Conservation (phyloP, 1,140 invertebrate genomes). For the Nasonia longicornis region DNA sequence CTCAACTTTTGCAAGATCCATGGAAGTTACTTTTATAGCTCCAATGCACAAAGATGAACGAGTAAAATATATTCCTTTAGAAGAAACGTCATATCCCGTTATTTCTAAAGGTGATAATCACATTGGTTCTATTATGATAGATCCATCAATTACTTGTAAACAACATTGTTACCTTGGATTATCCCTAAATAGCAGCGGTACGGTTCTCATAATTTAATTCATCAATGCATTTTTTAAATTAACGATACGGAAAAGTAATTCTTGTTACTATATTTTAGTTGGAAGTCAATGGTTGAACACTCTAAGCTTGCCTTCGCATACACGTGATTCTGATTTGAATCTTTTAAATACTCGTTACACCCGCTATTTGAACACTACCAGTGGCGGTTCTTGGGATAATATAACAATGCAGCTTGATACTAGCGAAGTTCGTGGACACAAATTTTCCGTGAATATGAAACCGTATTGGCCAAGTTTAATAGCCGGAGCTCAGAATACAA, state of each 20-base stretch:
- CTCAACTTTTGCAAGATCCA: conserved; percentile 80
- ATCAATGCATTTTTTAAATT: background rate
- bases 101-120: conserved; percentile 69
- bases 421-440: conserved; percentile 79
- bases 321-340: conserved; percentile 74
- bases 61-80: conserved; percentile 66
- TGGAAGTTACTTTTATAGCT: conserved; percentile 73
- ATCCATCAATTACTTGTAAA: conserved; percentile 78
- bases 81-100: conserved; percentile 58
- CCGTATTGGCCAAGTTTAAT: conserved; percentile 80
- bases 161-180: conserved; percentile 82
- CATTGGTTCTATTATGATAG: conserved; percentile 73
- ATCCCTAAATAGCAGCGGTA: conserved; percentile 73
- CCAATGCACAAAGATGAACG: conserved; percentile 69
- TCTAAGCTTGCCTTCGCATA: conserved; percentile 74
- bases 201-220: conserved; percentile 23
- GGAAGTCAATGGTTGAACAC: conserved; percentile 80
- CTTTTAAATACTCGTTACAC: conserved; percentile 72
- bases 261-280: conserved; percentile 60
- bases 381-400: conserved; percentile 72
- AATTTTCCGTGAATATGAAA: conserved; percentile 78
- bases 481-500: conserved; percentile 54
- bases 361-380: conserved; percentile 71
- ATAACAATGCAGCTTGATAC: conserved; percentile 83
- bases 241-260: conserved; percentile 18